Percentiles rank a stretch among this genome's conserved stretches.
These are phyloP conservation scores for Orthosia incerta DNA, from an alignment of 2,888 invertebrate species.

Conservation along the genomic window DNA sequence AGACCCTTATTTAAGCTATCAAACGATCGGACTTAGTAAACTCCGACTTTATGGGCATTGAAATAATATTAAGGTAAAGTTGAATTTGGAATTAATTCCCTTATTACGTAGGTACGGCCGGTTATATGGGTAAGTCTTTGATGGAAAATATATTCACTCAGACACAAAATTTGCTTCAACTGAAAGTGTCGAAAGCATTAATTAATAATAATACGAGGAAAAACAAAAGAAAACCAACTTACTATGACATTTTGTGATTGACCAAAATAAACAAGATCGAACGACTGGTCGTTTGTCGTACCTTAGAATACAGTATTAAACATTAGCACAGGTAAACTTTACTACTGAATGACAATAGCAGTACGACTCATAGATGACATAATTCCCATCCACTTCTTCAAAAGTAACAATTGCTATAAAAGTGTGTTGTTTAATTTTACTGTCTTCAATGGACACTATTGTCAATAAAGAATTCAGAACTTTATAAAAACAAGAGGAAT, in stretches of 20 bases:
- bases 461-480: neutral
- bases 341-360: neutral
- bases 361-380: neutral
- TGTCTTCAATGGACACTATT: conserved; percentile 14
- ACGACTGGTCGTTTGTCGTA: too few relatives aligned
- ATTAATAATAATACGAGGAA: neutral
- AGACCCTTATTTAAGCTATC: neutral
- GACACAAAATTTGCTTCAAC: neutral
- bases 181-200: neutral
- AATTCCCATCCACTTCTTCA: neutral
- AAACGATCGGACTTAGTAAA: neutral
- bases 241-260: neutral
- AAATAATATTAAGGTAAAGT: neutral
- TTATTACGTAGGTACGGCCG: neutral
- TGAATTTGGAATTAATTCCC: neutral
- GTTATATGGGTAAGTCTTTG: neutral
- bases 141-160: neutral
- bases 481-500: neutral
- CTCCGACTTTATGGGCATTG: neutral
- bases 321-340: neutral
- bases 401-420: conserved; percentile 7
- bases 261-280: too few relatives aligned
- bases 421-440: neutral
- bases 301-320: neutral
- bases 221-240: neutral